phyloP scores from a whole-genome alignment of 2,113 vertebrate species.

The Saimiri boliviensis region DNA sequence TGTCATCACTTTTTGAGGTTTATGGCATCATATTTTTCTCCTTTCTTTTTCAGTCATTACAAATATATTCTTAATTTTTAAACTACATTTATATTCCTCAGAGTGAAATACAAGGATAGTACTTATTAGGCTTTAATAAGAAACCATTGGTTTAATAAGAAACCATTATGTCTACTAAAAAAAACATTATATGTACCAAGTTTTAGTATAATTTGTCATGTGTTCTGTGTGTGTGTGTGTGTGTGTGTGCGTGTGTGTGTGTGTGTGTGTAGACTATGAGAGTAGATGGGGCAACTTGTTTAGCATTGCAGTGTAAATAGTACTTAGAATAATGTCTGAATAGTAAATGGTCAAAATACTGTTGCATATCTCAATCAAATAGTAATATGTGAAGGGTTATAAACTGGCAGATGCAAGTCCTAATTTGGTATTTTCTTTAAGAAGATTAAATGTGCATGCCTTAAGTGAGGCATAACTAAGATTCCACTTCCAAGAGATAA shows the following conservation, averaged over 20 bases:
- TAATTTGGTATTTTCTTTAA: neutral
- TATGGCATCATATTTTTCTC: neutral
- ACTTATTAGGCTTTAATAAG: neutral
- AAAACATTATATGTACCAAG: neutral
- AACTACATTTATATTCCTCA: neutral
- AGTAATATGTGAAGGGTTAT: neutral
- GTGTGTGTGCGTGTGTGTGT: neutral
- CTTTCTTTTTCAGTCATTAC: neutral
- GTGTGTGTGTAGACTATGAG: neutral
- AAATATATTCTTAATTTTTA: neutral
- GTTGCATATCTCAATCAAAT: neutral
- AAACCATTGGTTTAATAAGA: neutral
- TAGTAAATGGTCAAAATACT: neutral
- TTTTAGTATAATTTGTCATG: neutral
- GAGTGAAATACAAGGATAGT: neutral
- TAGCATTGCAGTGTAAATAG: neutral
- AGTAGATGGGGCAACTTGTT: neutral
- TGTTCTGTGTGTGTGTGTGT: neutral
- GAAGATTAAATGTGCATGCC: neutral
- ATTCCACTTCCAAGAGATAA: neutral
- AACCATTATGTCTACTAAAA: too few species aligned
- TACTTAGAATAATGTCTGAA: neutral
- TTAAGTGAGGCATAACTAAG: neutral
- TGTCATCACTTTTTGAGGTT: neutral
- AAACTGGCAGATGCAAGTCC: neutral